These are phyloP conservation scores for Burhinus bistriatus DNA, from an alignment of 2,113 vertebrate genomes.

Conservation along the genomic window DNA sequence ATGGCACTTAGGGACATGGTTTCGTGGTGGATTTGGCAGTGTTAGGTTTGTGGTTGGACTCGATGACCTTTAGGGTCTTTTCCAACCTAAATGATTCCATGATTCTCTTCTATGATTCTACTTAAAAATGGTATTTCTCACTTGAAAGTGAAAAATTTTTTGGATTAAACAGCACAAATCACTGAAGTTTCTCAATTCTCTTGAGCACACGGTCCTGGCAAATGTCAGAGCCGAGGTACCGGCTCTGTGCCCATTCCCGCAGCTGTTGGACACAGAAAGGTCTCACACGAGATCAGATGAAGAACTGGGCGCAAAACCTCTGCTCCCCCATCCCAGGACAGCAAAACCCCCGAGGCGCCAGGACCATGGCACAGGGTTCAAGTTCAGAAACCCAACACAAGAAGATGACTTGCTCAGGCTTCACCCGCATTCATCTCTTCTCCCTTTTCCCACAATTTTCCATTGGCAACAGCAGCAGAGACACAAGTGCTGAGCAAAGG, in stretches of 20 bases:
- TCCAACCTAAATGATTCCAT: not conserved
- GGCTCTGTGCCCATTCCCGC: accelerated
- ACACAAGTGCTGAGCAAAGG: accelerated
- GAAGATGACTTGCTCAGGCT: not conserved
- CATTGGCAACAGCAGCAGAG: accelerated
- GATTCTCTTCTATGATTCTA: not conserved
- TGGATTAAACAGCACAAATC: not conserved
- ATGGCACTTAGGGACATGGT: accelerated
- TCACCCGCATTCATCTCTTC: not conserved
- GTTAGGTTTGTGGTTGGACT: not conserved
- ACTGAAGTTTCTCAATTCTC: accelerated
- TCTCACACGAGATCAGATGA: accelerated
- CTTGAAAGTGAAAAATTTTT: not conserved
- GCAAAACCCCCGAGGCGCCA: not conserved
- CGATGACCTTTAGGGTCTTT: accelerated
- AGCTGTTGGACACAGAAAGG: not conserved
- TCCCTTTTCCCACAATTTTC: not conserved
- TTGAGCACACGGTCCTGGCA: accelerated
- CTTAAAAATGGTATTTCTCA: not conserved
- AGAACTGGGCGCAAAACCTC: not conserved
- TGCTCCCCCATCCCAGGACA: not conserved
- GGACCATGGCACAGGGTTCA: not conserved
- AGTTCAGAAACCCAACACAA: not conserved
- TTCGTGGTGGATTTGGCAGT: not conserved
- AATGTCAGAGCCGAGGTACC: accelerated